Evolutionary conservation across 2,888 invertebrate genomes (phyloP).

Genomic region (Leptinotarsa peninsularis): DNA sequence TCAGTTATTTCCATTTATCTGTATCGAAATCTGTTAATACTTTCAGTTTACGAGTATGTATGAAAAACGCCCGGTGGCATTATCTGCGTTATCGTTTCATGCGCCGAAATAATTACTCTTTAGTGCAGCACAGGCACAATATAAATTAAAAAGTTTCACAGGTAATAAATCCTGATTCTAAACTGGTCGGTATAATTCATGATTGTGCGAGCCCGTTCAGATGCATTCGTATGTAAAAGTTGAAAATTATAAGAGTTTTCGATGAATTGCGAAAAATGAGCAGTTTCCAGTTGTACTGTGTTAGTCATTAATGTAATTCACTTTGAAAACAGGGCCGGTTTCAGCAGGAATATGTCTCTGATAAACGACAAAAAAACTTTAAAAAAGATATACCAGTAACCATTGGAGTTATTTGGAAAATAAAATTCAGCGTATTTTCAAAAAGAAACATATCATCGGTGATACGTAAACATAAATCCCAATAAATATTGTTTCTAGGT

Average conservation of each 20-base stretch:
- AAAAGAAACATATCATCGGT: no score
- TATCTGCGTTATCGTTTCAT: constrained; percentile 11
- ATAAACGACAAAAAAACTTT: background rate
- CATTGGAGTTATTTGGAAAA: background rate
- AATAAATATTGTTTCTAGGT: no score
- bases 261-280: constrained; percentile 30
- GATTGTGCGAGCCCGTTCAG: constrained; percentile 12
- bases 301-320: constrained; percentile 18
- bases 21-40: constrained; percentile 10
- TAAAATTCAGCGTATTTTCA: no score
- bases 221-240: constrained; percentile 23
- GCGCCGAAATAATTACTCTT: constrained; percentile 6
- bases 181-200: constrained; percentile 20
- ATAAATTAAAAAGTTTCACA: constrained; percentile 34
- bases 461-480: no score
- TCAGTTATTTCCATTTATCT: constrained; percentile 17
- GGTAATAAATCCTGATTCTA: constrained; percentile 26
- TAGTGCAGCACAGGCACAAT: constrained; percentile 31
- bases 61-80: constrained; percentile 14
- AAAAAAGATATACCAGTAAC: background rate
- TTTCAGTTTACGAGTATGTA: background rate
- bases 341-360: no score
- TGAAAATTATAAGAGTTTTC: constrained; percentile 30
- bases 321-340: constrained; percentile 6
- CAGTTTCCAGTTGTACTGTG: constrained; percentile 10